Evolutionary conservation across 2,113 vertebrate species (phyloP).

Genomic region (Eulemur rufifrons): DNA sequence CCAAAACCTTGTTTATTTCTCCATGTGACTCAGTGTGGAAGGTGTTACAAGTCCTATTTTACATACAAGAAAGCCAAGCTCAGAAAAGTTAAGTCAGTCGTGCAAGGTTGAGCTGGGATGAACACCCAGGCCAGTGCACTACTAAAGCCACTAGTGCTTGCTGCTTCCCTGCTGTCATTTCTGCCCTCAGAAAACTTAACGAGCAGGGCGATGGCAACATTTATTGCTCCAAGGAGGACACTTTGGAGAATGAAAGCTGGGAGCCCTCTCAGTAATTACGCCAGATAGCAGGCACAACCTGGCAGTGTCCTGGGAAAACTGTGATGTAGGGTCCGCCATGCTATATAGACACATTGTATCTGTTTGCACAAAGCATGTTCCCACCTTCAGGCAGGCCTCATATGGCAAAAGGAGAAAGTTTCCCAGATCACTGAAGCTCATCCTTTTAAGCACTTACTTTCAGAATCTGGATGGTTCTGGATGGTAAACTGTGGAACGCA

Average conservation of each 20-base stretch:
- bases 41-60: neutral
- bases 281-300: neutral
- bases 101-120: neutral
- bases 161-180: neutral
- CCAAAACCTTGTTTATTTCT: neutral
- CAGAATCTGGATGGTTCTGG: neutral
- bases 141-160: fast-evolving
- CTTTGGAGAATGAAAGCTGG: neutral
- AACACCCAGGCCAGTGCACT: neutral
- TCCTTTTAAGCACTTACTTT: neutral
- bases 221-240: neutral
- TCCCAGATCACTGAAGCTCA: neutral
- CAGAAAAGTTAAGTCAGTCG: neutral
- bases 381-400: neutral
- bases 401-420: neutral
- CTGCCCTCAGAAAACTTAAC: neutral
- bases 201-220: neutral
- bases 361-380: neutral
- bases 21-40: neutral
- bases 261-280: neutral
- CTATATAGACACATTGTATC: neutral
- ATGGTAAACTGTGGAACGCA: neutral
- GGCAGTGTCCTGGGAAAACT: neutral
- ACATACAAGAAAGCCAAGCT: neutral
- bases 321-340: neutral